Evolutionary conservation across 2,113 vertebrate species (phyloP).

Genomic region (Marcusenius ussheri): DNA sequence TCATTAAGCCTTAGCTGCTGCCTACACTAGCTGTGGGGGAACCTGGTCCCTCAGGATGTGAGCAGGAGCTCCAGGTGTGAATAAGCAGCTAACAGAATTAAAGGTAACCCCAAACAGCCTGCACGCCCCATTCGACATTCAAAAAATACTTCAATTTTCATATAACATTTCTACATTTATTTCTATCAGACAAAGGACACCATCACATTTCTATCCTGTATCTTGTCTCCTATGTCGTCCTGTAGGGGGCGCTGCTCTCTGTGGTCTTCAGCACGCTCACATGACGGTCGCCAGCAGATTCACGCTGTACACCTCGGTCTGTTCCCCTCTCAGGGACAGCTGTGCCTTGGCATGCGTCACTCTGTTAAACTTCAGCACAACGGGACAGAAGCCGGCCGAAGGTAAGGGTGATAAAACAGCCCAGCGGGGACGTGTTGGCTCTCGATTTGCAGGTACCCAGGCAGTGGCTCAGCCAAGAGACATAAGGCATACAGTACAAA

Average conservation of each 20-base stretch:
- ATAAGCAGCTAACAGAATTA: neutral
- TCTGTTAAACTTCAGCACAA: constrained; percentile 61
- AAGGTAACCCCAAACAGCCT: neutral
- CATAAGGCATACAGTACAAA: neutral
- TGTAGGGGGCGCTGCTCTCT: constrained; percentile 20
- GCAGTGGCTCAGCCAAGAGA: neutral
- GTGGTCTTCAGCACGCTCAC: neutral
- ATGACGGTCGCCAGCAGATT: constrained; percentile 50
- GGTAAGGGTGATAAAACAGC: neutral
- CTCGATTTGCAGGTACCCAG: neutral
- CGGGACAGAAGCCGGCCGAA: constrained; percentile 16
- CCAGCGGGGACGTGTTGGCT: neutral
- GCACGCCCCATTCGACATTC: neutral
- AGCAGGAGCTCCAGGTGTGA: neutral
- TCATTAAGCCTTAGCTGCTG: neutral
- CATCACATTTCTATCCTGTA: neutral
- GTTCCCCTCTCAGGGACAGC: constrained; percentile 66
- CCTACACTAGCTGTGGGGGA: neutral
- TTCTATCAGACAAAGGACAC: neutral
- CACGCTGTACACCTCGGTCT: constrained; percentile 64
- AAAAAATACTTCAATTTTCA: neutral
- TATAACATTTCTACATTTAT: neutral
- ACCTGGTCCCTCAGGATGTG: neutral
- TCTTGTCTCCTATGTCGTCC: neutral
- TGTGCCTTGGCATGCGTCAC: constrained; percentile 56